These are phyloP conservation scores for Lasioglossum zephyrum DNA, from an alignment of 2,888 invertebrate genomes.

Conservation along the genomic window DNA sequence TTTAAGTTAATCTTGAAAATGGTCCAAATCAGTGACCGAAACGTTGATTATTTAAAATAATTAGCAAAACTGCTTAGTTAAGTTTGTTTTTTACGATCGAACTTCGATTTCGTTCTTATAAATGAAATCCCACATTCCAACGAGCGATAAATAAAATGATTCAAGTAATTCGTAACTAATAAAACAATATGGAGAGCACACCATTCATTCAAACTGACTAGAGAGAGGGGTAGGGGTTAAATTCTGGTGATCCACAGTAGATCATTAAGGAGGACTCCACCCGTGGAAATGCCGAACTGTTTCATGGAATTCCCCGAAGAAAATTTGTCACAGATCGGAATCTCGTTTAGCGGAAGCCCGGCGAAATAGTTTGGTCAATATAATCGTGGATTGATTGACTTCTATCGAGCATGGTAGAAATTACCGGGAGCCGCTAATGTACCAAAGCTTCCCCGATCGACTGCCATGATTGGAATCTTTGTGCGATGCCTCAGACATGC, in stretches of 20 bases:
- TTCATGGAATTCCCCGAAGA: not conserved
- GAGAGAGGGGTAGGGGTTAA: not conserved
- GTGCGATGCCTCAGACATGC: not conserved
- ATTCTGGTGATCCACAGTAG: not conserved
- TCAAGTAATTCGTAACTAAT: not conserved
- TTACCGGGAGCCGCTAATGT: constrained; percentile 21
- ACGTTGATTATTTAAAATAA: too few species aligned
- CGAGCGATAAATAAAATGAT: not conserved
- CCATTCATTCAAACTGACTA: not conserved
- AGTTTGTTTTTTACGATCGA: too few species aligned
- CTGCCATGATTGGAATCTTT: constrained; percentile 34
- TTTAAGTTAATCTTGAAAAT: too few species aligned
- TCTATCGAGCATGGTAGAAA: not conserved
- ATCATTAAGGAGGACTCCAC: not conserved
- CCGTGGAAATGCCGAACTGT: not conserved
- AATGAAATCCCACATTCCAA: not conserved
- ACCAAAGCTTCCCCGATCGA: constrained; percentile 30
- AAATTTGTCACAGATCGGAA: not conserved
- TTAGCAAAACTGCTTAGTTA: too few species aligned
- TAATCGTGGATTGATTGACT: constrained; percentile 2
- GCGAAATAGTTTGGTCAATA: not conserved
- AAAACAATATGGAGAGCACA: not conserved
- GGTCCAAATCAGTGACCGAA: too few species aligned
- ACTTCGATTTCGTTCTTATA: not conserved
- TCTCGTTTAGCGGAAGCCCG: not conserved